phyloP scores from a whole-genome alignment of 1,140 invertebrate species.

The Caenorhabditis remanei region DNA sequence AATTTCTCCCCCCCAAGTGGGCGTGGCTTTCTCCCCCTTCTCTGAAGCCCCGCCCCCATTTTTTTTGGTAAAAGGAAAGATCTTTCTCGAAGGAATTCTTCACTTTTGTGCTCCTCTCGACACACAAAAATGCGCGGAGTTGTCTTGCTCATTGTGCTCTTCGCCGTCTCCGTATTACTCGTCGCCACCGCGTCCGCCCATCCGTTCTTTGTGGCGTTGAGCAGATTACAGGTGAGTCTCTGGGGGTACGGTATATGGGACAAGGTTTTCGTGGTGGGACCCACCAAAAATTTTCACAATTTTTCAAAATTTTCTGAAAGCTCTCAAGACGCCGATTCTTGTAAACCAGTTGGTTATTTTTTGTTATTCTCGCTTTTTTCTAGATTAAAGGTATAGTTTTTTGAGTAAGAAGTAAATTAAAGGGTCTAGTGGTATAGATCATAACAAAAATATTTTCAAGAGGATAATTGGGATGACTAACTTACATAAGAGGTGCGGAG shows the following conservation, averaged over 20 bases:
- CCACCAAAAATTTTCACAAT: too few species aligned
- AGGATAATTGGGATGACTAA: too few species aligned
- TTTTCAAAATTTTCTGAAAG: too few species aligned
- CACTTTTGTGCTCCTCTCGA: neutral
- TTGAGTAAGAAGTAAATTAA: too few species aligned
- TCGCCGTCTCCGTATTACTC: neutral
- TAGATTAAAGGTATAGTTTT: neutral
- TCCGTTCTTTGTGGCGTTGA: constrained; percentile 8
- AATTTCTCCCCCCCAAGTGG: neutral
- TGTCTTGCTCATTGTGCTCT: neutral
- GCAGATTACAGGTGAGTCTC: neutral
- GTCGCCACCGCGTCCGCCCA: neutral
- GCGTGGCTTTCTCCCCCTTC: neutral
- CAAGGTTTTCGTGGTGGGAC: neutral
- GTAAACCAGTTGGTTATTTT: too few species aligned
- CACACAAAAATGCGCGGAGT: constrained; percentile 5
- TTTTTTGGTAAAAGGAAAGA: neutral
- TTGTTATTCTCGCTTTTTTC: neutral
- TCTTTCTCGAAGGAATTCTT: neutral
- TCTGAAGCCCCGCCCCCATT: neutral
- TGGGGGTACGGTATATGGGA: too few species aligned
- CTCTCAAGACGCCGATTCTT: too few species aligned
- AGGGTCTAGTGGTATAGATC: too few species aligned
- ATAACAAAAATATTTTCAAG: too few species aligned
- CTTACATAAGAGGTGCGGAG: too few species aligned